Evolutionary conservation across 2,888 invertebrate genomes (phyloP), one percentile per base, ranked within the genome.

Genomic region (Parascotia fuliginaria): DNA sequence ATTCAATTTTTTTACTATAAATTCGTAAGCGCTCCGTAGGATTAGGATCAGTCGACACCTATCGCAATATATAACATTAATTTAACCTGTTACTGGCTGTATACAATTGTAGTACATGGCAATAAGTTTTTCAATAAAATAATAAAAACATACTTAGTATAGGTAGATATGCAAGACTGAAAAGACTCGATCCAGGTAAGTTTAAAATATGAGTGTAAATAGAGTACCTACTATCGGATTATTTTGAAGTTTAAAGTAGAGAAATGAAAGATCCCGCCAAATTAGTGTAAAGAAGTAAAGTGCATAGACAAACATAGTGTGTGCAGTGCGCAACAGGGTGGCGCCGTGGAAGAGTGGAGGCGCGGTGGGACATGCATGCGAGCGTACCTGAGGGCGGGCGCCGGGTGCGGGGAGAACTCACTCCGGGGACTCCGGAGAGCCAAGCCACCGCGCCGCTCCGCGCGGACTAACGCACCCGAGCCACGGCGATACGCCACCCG

Each of bases 251-350:
- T 64, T 32, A 62, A 47, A 49, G 55, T 45, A 69, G 42, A 63
- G 51, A 62, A 34, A 55, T 56, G 46, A 61, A 52, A 56, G 46
- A 55, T 61, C 69, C 71, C 71, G 70, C 73, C 64, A 73, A 66
- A 65, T 55, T 52, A 55, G 48, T 41, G 39, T 42, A 58, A 73
- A 59, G 55, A 50, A 50, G 33, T 52, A 53, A 52, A 55, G 68
- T 68, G 67, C 68, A 61, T 69, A 74, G 70, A 81, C 84, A 83
- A 86, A 85, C 85, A 85, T 83, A 78, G 83, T 74, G 73, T 46
- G 84, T 87, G 87, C 83, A 84, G 77, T 83, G 87, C 89, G 89
- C 89, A 89, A 89, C 89, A 89, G 88, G 87, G 85, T 85, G 85
- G 86, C 57, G 70, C 56, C 74, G 77, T 73, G 71, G 61, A 75